Evolutionary conservation across 1,140 invertebrate species (phyloP).

Genomic region (Parapsyche elsis): DNA sequence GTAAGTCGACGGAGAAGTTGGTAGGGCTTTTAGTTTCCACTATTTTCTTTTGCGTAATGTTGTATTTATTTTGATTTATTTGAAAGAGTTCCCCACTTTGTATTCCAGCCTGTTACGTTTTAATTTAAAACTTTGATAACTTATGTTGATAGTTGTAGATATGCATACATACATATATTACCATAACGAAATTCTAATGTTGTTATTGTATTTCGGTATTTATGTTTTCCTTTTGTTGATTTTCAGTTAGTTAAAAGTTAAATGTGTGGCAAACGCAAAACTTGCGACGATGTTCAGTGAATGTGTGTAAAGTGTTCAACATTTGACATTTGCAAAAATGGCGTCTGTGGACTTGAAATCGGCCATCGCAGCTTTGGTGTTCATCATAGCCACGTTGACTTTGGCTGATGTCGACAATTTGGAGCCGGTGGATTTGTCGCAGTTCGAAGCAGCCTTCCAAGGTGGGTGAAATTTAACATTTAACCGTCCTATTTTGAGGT

Average conservation of each 20-base stretch:
- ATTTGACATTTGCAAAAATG: constrained; percentile 8
- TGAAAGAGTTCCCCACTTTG: too few relatives aligned
- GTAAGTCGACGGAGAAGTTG: too few relatives aligned
- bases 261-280: not conserved
- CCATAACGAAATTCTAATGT: too few relatives aligned
- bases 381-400: not conserved
- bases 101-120: too few relatives aligned
- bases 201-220: too few relatives aligned
- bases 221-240: too few relatives aligned
- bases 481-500: not conserved
- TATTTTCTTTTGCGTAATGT: too few relatives aligned
- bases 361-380: not conserved
- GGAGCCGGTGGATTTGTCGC: constrained; percentile 20
- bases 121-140: too few relatives aligned
- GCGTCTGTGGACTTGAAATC: constrained; percentile 20
- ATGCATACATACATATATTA: too few relatives aligned
- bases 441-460: constrained; percentile 39
- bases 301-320: constrained; percentile 21
- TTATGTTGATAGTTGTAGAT: too few relatives aligned
- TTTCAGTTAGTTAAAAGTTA: not conserved
- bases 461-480: constrained; percentile 23
- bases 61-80: too few relatives aligned
- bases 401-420: constrained; percentile 14
- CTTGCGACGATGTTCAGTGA: constrained; percentile 19
- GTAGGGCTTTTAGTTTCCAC: too few relatives aligned